Evolutionary conservation across 2,797 vertebrate genomes (phyloP).

Genomic region (Urosaurus nigricauda): DNA sequence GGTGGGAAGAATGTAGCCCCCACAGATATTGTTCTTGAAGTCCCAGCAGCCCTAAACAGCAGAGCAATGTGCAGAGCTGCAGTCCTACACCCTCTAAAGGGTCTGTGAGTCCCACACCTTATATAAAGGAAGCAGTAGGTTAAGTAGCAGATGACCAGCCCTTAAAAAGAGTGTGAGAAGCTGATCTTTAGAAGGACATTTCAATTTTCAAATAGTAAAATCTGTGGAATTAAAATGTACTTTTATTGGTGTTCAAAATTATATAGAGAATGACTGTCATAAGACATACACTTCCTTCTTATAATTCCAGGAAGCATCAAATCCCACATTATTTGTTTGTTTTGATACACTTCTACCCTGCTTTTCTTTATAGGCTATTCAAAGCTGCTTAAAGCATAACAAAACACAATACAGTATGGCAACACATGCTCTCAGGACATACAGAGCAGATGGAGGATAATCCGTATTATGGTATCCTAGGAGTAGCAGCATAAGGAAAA

Average conservation of each 20-base stretch:
- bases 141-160: background rate
- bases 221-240: background rate
- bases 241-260: background rate
- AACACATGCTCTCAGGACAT: background rate
- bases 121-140: background rate
- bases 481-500: background rate
- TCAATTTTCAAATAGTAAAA: background rate
- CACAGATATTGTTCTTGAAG: background rate
- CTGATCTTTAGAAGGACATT: background rate
- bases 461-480: background rate
- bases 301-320: background rate
- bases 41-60: background rate
- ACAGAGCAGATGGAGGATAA: conserved; percentile 3
- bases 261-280: background rate
- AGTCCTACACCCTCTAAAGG: no score
- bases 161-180: background rate
- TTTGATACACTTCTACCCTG: background rate
- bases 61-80: no score
- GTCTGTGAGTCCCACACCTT: no score
- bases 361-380: background rate
- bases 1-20: no score
- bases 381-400: background rate
- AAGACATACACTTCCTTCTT: background rate
- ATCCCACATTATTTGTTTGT: background rate
- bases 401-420: background rate